These are phyloP conservation scores for Agapornis roseicollis DNA, from an alignment of 2,113 vertebrate species.

Conservation along the genomic window DNA sequence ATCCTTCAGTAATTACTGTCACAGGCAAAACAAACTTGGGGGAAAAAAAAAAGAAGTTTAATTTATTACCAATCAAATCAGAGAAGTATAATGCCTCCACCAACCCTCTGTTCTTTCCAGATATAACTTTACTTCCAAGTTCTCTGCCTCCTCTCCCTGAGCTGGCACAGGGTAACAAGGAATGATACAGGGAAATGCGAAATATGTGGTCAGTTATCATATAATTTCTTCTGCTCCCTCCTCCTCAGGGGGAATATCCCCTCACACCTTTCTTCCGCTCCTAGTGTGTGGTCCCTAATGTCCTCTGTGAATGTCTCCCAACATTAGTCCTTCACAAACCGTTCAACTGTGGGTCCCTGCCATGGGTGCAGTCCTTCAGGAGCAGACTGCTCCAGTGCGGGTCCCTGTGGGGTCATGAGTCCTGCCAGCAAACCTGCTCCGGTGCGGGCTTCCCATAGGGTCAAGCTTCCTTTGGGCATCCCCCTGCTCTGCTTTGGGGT, in stretches of 20 bases:
- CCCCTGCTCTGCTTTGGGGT: accelerated
- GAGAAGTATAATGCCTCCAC: neutral
- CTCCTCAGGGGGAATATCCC: neutral
- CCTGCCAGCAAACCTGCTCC: neutral
- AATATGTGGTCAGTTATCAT: neutral
- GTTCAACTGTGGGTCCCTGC: neutral
- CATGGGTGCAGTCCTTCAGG: neutral
- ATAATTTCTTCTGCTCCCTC: neutral
- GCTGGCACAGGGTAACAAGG: no score
- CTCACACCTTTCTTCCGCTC: neutral
- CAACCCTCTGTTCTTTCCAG: neutral
- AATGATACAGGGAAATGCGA: neutral
- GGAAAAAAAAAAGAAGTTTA: neutral
- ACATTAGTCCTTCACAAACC: neutral
- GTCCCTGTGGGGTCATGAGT: neutral
- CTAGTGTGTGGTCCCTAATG: accelerated
- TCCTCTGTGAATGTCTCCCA: neutral
- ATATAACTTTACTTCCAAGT: neutral
- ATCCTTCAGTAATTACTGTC: neutral
- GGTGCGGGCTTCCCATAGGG: no score
- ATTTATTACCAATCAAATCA: neutral
- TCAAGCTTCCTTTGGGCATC: neutral
- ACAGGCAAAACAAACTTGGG: neutral
- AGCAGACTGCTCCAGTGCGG: neutral
- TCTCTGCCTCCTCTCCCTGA: neutral